Conservation (phyloP, 2,888 invertebrate species). For the Chirona hameri region DNA sequence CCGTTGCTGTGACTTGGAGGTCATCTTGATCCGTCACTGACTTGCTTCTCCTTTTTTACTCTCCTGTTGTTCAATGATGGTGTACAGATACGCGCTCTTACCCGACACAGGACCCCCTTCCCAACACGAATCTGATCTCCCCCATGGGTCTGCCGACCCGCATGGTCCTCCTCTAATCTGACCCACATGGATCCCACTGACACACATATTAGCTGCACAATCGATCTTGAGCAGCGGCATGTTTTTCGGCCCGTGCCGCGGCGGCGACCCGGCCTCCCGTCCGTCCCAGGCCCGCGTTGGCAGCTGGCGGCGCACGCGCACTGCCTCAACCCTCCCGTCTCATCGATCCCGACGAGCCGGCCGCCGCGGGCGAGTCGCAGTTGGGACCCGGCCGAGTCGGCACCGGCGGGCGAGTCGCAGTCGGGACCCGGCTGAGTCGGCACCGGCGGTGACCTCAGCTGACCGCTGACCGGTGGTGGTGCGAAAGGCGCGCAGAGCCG, state of each 20-base stretch:
- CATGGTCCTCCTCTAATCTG: background rate
- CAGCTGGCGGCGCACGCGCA: slow-evolving; percentile 4
- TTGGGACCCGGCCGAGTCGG: background rate
- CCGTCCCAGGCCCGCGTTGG: background rate
- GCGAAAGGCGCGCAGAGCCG: background rate
- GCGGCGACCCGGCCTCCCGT: background rate
- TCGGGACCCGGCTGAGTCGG: background rate
- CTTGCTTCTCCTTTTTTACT: too few relatives aligned
- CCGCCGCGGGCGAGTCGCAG: background rate
- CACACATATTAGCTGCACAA: background rate
- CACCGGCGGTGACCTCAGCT: background rate
- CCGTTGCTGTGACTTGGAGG: too few relatives aligned
- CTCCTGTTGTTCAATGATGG: too few relatives aligned
- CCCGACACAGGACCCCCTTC: background rate
- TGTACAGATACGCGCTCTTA: too few relatives aligned
- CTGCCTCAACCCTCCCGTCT: background rate
- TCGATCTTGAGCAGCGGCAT: background rate
- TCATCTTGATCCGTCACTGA: too few relatives aligned
- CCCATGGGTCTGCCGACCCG: background rate
- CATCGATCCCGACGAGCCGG: slow-evolving; percentile 9
- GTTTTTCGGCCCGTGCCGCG: background rate
- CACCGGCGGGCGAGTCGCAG: too few relatives aligned
- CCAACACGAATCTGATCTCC: background rate
- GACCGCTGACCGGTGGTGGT: background rate
- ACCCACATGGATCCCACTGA: background rate